Evolutionary conservation across 37 sponge, comb jelly and placozoan genomes (phyloP), one percentile per base, ranked within the genome.

Genomic region (Amphimedon queenslandica): DNA sequence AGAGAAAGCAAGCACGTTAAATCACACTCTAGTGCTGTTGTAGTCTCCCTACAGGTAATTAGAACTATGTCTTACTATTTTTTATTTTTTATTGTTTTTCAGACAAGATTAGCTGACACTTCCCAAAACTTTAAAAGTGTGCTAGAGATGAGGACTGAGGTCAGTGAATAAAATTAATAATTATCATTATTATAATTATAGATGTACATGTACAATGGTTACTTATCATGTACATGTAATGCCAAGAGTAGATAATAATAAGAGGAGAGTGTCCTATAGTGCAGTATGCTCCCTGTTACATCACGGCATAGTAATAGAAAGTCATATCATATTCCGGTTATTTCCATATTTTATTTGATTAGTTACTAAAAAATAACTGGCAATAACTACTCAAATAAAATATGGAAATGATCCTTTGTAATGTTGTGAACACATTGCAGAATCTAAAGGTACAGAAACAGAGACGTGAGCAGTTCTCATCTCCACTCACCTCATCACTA

Each of bases 51-150:
- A 60, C 90, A 90, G 61, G 90, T 90, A 58, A 77, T 11, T 25
- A n/a, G 27, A 5, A 60, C 21, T 25, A 60, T 60, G 27, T n/a
- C 61, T 60, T 60, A 6, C 5, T 47, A 47, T 8, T 47, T 47
- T 47, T 18, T 13, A 47, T 47, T 47, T 47, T 8, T 47, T 47
- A 66, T 30, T 74, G 67, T 77, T 33, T 3, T 42, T 91, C 79
- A 98, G 93, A 73, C 90, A 25, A 86, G 88, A 55, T 75, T 98
- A 37, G 99, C 87, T 0, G 75, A 74, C 56, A 89, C 90, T 53
- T 92, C 99, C 1, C 67, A 80, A 42, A 88, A 92, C 68, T 98
- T 98, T 77, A 98, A 98, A 66, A 69, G 82, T 57, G 96, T 98
- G 20, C 70, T 98, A 63, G 94, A 90, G 37, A 66, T 77, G 53